Base-by-base conservation (phyloP, 2,888 invertebrate species). In the Netelia virgata region DNA sequence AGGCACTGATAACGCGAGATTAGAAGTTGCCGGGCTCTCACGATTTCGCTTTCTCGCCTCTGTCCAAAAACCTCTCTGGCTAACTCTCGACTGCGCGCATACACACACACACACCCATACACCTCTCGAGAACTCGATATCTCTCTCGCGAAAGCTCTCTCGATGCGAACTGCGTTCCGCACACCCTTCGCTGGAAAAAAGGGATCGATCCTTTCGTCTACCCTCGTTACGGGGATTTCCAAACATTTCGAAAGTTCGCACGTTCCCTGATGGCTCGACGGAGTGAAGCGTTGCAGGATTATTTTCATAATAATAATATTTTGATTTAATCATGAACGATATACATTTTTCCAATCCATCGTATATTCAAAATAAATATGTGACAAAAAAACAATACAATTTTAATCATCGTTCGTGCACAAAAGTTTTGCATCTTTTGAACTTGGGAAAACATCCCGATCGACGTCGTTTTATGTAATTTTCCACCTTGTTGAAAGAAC, bases 1-100 rank as follows among this genome's bases (percentile, higher is more conserved):
- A 43, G 57, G 61, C 61, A 70, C 77, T 86, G 85, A 87, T 86
- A 84, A 82, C 73, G 73, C 72, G 50, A 82, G 81, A 86, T 87
- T 86, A 84, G 75, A 83, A 84, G 74, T 83, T 80, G 53, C 53
- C 69, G 75, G 41, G 43, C 61, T 81, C 10, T 47, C 74, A 41
- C 78, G 47, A 82, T 78, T 82, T 61, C 47, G 72, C 70, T 83
- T 74, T 76, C 53, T 73, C 16, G 36, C 74, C 81, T 80, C 57
- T 69, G 59, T 28, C 61, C 47, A 47, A 57, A 57, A 57, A 57
- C n/a, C n/a, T 16, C 9, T 16, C 16, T 57, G 9, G 16, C 9
- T 57, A 57, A 47, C 47, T 14, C 47, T 47, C 47, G 47, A 47
- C 47, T 57, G 57, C 9, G 57, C 18, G 6, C 16, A 9, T 18